A percentile compares a stretch with the other conserved stretches of the same genome.
These are phyloP conservation scores for Drosophila neonasuta DNA, from an alignment of 2,888 invertebrate genomes.

Conservation along the genomic window DNA sequence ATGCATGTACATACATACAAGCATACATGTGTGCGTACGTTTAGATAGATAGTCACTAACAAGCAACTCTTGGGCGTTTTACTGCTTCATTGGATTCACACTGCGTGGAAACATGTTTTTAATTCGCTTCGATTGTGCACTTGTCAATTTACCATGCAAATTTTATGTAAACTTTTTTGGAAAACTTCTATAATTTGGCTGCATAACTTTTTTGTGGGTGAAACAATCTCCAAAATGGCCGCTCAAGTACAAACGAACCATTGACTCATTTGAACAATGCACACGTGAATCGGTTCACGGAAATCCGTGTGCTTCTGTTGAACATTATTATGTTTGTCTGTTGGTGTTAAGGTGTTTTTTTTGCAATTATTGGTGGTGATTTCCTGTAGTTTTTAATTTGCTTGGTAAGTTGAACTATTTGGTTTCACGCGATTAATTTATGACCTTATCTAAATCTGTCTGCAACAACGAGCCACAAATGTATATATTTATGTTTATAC, in stretches of 20 bases:
- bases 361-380: neutral
- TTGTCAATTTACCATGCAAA: conserved; percentile 61
- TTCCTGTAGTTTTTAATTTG: neutral
- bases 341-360: neutral
- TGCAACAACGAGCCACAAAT: neutral
- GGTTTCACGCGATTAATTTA: neutral
- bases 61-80: conserved; percentile 66
- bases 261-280: conserved; percentile 64
- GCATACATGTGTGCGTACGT: conserved; percentile 58
- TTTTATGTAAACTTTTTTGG: conserved; percentile 62
- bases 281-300: conserved; percentile 58
- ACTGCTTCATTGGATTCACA: conserved; percentile 57
- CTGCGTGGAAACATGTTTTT: conserved; percentile 61
- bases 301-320: conserved; percentile 51
- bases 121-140: conserved; percentile 57
- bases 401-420: conserved; percentile 35
- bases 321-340: conserved; percentile 7
- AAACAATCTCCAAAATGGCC: conserved; percentile 78
- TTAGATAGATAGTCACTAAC: conserved; percentile 62
- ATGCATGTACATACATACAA: conserved; percentile 66
- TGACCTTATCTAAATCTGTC: neutral
- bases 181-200: conserved; percentile 64
- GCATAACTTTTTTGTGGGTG: conserved; percentile 76
- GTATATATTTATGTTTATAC: conserved; percentile 20
- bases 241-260: conserved; percentile 67